A percentile compares a stretch with the other conserved stretches of the same genome.
phyloP scores from a whole-genome alignment of 1,140 invertebrate genomes.

The Aphelinus atriplicis region DNA sequence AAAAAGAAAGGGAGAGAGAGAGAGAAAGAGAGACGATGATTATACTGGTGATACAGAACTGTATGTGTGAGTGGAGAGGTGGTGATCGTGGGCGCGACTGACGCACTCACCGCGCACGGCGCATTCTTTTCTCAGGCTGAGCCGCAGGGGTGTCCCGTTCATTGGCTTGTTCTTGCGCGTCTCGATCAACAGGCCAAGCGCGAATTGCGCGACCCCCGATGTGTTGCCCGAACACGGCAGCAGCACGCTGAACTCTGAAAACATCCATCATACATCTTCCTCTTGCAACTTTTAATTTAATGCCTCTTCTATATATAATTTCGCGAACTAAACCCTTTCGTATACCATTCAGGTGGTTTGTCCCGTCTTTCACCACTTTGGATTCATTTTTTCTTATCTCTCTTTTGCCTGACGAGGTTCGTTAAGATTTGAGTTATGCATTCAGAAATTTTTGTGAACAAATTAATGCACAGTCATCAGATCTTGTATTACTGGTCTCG shows the following conservation, averaged over 20 bases:
- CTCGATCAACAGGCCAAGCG: conserved; percentile 87
- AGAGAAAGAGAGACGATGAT: conserved; percentile 47
- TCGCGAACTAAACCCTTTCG: too few species aligned
- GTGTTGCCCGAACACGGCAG: conserved; percentile 90
- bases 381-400: too few species aligned
- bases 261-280: background rate
- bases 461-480: too few species aligned
- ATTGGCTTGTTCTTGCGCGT: conserved; percentile 78
- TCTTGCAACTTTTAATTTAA: too few species aligned
- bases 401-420: too few species aligned
- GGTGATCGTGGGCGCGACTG: conserved; percentile 62
- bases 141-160: conserved; percentile 87
- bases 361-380: too few species aligned
- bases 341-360: too few species aligned
- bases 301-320: too few species aligned
- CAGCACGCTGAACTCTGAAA: conserved; percentile 89
- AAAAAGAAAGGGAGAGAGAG: background rate
- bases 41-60: conserved; percentile 64
- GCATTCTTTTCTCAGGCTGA: conserved; percentile 94
- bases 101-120: conserved; percentile 83
- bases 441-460: too few species aligned
- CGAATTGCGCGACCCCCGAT: conserved; percentile 88
- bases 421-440: too few species aligned
- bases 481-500: too few species aligned
- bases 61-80: conserved; percentile 56